Base-by-base conservation (phyloP, 2,113 vertebrate species). In the Nycticebus coucang region DNA sequence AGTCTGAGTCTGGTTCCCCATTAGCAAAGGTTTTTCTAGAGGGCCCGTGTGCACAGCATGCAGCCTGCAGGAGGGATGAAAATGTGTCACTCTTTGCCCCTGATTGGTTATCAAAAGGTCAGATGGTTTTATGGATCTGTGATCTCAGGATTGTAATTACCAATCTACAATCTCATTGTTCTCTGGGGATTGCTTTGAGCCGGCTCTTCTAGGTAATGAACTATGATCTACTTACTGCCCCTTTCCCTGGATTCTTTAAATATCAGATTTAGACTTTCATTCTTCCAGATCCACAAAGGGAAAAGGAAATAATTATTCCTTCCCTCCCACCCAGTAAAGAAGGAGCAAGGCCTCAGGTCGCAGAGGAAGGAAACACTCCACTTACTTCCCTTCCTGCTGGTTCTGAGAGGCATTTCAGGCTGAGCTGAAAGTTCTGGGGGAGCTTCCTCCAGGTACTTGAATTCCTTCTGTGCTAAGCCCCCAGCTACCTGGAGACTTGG, bases 41-140 rank as follows among this genome's bases (percentile, higher is more conserved):
- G 37, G 26, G 12, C 8, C 2, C 26, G 0, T 2, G 5, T 18
- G 24, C 1, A 4, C 15, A 4, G 21, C 0, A 1, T 26, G 5
- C 21, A 66, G 64, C 55, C 19, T 10, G 1, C 45, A 8, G 4
- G 35, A 5, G 50, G 15, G 35, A 5, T 22, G 37, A 21, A 15
- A 10, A 8, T 4, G 18, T 55, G 6, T 55, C 7, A 0, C 68
- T 41, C 64, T 57, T 68, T 53, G 41, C 53, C 59, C 33, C 18
- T 30, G 8, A 5, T 4, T 30, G 7, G 35, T 22, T 68, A 28
- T 45, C 12, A n/a, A 75, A 26, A 50, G 10, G 10, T 30, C 37
- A 7, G n/a, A 18, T 1, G 1, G 41, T 60, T 64, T 60, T 14
- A 28, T 2, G 26, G 53, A 6, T 33, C 66, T 68, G 66, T 77